Percentiles rank a stretch among this genome's conserved stretches.
These are phyloP conservation scores for Equus przewalskii DNA, from an alignment of 2,113 vertebrate species.

Conservation along the genomic window DNA sequence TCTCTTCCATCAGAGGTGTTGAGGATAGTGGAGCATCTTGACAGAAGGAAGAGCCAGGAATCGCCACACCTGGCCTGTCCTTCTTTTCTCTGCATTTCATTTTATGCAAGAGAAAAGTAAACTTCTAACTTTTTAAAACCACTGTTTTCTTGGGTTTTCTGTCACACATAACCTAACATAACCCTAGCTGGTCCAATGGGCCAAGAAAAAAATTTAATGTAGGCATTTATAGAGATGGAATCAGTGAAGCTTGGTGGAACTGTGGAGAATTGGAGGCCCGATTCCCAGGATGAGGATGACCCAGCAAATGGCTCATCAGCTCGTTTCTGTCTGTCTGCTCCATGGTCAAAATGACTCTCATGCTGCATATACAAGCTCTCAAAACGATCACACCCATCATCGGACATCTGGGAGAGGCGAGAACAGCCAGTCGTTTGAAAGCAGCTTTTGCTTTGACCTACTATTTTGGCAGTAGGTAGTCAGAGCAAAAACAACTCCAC, in stretches of 20 bases:
- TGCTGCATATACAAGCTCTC: accelerated
- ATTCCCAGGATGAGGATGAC: not conserved
- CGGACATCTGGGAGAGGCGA: not conserved
- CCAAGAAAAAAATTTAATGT: not conserved
- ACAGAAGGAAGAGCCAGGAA: not conserved
- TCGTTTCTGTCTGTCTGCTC: not conserved
- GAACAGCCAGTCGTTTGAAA: not conserved
- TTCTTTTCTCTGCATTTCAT: not conserved
- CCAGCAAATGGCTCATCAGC: not conserved
- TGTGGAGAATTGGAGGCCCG: not conserved
- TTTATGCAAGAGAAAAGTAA: not conserved
- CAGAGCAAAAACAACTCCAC: slow-evolving; percentile 1
- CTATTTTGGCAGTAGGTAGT: not conserved
- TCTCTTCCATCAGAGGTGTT: not conserved
- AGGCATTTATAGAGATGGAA: not conserved
- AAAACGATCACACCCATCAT: not conserved
- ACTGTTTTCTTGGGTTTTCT: not conserved
- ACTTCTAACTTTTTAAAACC: not conserved
- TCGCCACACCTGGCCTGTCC: too few relatives aligned
- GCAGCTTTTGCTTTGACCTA: not conserved
- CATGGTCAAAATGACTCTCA: not conserved
- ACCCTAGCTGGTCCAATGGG: not conserved
- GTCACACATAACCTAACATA: not conserved
- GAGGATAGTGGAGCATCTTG: accelerated
- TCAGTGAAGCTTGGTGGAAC: accelerated